Percentiles rank a stretch among this genome's conserved stretches.
phyloP scores from a whole-genome alignment of 2,888 invertebrate genomes.

The Sminthurinus aureus region DNA sequence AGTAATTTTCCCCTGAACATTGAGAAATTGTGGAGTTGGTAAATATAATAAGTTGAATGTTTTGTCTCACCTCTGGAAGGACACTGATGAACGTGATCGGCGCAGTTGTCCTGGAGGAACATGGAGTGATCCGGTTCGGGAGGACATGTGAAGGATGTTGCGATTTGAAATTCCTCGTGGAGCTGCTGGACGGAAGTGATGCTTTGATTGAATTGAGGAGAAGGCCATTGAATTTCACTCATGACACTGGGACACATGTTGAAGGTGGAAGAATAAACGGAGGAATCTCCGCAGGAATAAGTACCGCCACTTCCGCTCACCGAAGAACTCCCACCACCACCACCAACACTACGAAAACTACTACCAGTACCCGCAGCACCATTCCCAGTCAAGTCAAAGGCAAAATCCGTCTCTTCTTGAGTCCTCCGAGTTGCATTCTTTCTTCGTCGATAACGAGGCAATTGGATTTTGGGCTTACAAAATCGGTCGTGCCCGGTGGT shows the following conservation, averaged over 20 bases:
- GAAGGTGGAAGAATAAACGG: slow-evolving; percentile 27
- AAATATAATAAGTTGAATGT: no score
- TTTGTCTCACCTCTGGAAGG: slow-evolving; percentile 22
- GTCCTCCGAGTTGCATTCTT: slow-evolving; percentile 39
- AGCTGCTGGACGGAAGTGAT: slow-evolving; percentile 10
- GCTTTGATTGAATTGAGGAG: slow-evolving; percentile 21
- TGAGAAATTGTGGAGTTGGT: no score
- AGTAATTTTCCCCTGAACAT: no score
- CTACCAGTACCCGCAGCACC: not conserved
- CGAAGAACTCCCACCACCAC: no score
- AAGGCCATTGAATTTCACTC: slow-evolving; percentile 44
- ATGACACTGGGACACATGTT: slow-evolving; percentile 39
- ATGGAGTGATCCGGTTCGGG: slow-evolving; percentile 36
- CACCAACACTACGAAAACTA: no score
- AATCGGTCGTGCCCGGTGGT: slow-evolving; percentile 50
- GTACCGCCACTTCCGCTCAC: no score
- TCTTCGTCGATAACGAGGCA: slow-evolving; percentile 46
- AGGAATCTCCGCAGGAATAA: slow-evolving; percentile 21
- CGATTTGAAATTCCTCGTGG: not conserved
- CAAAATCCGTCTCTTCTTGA: slow-evolving; percentile 44
- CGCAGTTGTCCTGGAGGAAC: slow-evolving; percentile 30
- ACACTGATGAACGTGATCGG: slow-evolving; percentile 30
- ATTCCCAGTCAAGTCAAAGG: slow-evolving; percentile 43
- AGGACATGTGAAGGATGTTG: slow-evolving; percentile 22
- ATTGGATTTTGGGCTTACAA: slow-evolving; percentile 41